phyloP scores from a whole-genome alignment of 2,888 invertebrate species.

The Sepioteuthis lessoniana region DNA sequence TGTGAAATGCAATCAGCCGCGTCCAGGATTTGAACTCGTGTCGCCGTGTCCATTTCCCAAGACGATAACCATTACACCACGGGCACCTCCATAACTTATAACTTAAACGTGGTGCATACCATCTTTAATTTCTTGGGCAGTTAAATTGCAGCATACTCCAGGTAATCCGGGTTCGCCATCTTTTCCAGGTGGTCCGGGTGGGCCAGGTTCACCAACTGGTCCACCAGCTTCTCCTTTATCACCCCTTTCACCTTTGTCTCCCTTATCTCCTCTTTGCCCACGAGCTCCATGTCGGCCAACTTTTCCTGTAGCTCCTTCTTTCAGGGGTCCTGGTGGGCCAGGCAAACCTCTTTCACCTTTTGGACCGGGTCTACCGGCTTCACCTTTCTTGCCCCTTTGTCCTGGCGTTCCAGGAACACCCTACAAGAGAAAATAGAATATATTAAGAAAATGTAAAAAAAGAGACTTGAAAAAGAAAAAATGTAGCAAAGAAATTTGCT shows the following conservation, averaged over 20 bases:
- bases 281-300: not conserved
- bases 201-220: constrained; percentile 49
- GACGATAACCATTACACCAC: too few relatives aligned
- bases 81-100: too few relatives aligned
- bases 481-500: too few relatives aligned
- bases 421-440: not conserved
- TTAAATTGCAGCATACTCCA: not conserved
- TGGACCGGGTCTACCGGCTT: not conserved
- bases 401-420: not conserved
- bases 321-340: not conserved
- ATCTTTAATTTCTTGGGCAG: not conserved
- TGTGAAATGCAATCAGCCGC: too few relatives aligned
- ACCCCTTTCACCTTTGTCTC: not conserved
- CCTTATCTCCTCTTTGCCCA: not conserved
- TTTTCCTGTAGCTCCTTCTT: not conserved
- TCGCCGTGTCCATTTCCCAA: too few relatives aligned
- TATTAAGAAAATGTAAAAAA: not conserved
- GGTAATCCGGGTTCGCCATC: not conserved
- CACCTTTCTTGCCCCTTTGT: not conserved
- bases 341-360: not conserved
- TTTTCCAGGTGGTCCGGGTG: constrained; percentile 49
- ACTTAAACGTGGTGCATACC: not conserved
- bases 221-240: not conserved
- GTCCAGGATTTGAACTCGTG: too few relatives aligned
- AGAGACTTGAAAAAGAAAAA: too few relatives aligned